These are phyloP conservation scores for Diploscapter pachys DNA, from an alignment of 1,140 invertebrate genomes.

Conservation along the genomic window DNA sequence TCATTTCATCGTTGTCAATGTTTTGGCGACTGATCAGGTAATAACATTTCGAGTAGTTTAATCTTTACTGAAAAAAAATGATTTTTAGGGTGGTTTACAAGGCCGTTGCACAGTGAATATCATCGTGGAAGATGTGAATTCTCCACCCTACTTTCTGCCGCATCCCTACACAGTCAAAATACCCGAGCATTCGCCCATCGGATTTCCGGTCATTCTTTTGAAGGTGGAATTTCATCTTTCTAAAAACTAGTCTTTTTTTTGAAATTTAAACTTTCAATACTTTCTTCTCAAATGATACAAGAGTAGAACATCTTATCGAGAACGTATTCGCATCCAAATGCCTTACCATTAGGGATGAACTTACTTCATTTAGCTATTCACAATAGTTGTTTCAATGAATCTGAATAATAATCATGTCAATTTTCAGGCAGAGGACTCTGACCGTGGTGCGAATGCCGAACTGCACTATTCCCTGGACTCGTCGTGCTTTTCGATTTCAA, in stretches of 20 bases:
- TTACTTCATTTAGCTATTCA: too few species aligned
- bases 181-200: conserved; percentile 51
- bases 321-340: too few species aligned
- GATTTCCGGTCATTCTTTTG: conserved; percentile 42
- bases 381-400: too few species aligned
- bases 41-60: neutral
- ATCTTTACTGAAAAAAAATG: conserved; percentile 8
- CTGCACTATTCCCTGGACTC: conserved; percentile 45
- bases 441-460: conserved; percentile 50
- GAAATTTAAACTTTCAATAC: too few species aligned
- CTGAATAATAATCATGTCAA: too few species aligned
- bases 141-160: conserved; percentile 85
- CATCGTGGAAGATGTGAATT: conserved; percentile 90
- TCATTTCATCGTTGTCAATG: conserved; percentile 38
- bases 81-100: conserved; percentile 73
- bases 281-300: too few species aligned
- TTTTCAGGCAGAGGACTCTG: conserved; percentile 40
- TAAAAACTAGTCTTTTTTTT: too few species aligned
- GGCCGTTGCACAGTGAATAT: conserved; percentile 70
- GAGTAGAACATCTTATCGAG: too few species aligned
- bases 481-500: conserved; percentile 32
- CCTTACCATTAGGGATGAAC: too few species aligned
- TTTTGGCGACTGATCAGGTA: conserved; percentile 48
- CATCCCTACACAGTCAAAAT: conserved; percentile 63
- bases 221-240: neutral